Evolutionary conservation across 2,797 vertebrate species (phyloP).

Genomic region (Stomatorhinus walkeri): DNA sequence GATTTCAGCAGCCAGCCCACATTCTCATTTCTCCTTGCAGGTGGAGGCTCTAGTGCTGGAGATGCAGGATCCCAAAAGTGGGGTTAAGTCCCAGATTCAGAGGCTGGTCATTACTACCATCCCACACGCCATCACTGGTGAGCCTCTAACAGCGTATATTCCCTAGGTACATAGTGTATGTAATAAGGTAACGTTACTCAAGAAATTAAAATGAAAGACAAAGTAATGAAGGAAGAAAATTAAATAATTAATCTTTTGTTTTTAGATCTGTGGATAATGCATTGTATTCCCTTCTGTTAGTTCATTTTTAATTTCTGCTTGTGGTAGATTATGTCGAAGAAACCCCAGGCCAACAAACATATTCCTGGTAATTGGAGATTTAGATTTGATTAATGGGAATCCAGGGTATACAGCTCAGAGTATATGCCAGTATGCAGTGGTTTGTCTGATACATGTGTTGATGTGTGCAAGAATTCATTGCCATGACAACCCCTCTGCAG

Average conservation of each 20-base stretch:
- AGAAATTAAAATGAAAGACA: not conserved
- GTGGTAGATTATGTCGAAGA: not conserved
- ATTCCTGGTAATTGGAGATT: not conserved
- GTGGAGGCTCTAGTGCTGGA: slow-evolving; percentile 79
- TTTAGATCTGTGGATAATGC: not conserved
- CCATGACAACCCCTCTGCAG: slow-evolving; percentile 47
- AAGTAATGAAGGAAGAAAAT: not conserved
- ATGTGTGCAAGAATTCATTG: slow-evolving; percentile 41
- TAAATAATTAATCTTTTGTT: not conserved
- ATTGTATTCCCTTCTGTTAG: not conserved
- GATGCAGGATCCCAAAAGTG: slow-evolving; percentile 83
- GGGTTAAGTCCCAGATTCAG: slow-evolving; percentile 80
- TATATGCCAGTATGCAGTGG: slow-evolving; percentile 29
- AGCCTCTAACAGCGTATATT: slow-evolving; percentile 17
- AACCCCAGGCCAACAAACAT: not conserved
- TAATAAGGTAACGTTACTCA: not conserved
- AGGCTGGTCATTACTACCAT: slow-evolving; percentile 74
- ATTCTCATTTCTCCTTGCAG: slow-evolving; percentile 48
- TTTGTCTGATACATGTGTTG: slow-evolving; percentile 31
- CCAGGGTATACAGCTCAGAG: not conserved
- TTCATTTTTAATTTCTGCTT: not conserved
- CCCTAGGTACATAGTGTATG: not conserved
- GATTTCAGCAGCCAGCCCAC: not conserved
- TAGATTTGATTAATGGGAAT: not conserved
- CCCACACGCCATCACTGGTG: slow-evolving; percentile 86